Conservation (phyloP, 2,113 vertebrate genomes). For the Phyllostomus hastatus region DNA sequence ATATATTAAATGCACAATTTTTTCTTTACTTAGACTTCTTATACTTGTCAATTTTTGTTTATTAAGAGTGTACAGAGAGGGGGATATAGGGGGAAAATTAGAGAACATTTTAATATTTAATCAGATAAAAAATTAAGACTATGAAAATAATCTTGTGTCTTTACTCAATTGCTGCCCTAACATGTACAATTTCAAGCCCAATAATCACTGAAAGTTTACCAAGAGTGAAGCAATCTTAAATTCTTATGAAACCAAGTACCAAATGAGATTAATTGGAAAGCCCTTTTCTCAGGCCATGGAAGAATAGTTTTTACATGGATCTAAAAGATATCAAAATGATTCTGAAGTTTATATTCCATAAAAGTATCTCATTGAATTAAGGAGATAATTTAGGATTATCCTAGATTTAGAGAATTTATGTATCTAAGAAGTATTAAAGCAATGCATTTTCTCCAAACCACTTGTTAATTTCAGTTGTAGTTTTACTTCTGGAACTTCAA, state of each 20-base stretch:
- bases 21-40: neutral
- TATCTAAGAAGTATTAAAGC: neutral
- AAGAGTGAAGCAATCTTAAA: neutral
- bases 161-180: neutral
- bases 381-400: neutral
- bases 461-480: neutral
- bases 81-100: neutral
- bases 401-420: neutral
- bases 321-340: neutral
- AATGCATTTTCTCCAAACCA: fast-evolving
- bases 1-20: neutral
- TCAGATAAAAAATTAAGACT: neutral
- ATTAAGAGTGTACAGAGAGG: neutral
- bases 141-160: neutral
- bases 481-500: conserved; percentile 2
- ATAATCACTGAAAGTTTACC: neutral
- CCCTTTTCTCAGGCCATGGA: neutral
- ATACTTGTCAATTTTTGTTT: neutral
- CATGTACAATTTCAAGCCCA: neutral
- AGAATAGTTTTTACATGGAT: neutral
- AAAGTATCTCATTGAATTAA: neutral
- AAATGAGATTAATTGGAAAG: neutral
- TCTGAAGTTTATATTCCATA: neutral
- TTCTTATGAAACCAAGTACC: neutral
- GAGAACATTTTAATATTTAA: neutral